Conservation (phyloP, 2,113 vertebrate species). For the Dasyprocta punctata region DNA sequence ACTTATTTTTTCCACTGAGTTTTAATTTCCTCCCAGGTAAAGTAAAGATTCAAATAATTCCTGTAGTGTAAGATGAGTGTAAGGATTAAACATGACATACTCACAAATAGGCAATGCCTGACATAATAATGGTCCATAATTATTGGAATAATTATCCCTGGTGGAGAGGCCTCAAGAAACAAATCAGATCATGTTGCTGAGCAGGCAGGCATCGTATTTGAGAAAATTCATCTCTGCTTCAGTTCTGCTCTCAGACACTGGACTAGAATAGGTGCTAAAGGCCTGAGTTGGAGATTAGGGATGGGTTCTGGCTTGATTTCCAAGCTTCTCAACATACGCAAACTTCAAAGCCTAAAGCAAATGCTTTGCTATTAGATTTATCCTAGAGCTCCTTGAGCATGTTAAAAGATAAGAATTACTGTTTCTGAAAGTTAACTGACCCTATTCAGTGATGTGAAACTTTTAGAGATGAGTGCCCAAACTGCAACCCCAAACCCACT, state of each 20-base stretch:
- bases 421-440: not conserved
- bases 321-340: not conserved
- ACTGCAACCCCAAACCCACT: no score
- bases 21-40: not conserved
- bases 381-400: not conserved
- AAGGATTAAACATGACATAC: not conserved
- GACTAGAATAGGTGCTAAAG: not conserved
- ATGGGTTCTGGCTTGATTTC: not conserved
- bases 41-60: not conserved
- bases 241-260: not conserved
- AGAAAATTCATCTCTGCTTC: not conserved
- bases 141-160: not conserved
- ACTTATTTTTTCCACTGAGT: not conserved
- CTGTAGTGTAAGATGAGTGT: not conserved
- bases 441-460: not conserved
- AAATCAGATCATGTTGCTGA: not conserved
- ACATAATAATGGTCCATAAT: not conserved
- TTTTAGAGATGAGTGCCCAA: no score
- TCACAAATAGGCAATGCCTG: not conserved
- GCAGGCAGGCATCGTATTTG: not conserved
- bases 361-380: not conserved
- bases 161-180: not conserved
- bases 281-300: not conserved
- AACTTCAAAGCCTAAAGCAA: not conserved
- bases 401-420: not conserved